phyloP scores from a whole-genome alignment of 2,888 invertebrate genomes.

The Napeogenes sylphis region DNA sequence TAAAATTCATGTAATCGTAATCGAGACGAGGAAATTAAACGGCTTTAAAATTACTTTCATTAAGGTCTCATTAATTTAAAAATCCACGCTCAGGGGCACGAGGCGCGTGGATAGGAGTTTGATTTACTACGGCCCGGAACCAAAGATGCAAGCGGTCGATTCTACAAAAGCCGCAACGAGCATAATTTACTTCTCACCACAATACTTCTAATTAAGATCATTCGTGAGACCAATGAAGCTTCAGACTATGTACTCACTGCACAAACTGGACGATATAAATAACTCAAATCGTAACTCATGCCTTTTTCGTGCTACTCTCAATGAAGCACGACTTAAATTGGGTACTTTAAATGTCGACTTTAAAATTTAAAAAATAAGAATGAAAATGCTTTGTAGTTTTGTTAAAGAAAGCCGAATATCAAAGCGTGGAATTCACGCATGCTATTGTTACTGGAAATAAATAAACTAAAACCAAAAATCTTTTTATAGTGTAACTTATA shows the following conservation, averaged over 20 bases:
- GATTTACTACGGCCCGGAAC: conserved; percentile 55
- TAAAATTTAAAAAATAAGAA: conserved; percentile 41
- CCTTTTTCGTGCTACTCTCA: conserved; percentile 54
- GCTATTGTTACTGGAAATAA: conserved; percentile 60
- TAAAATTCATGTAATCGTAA: conserved; percentile 65
- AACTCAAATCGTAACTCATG: conserved; percentile 69
- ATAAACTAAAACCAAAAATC: conserved; percentile 49
- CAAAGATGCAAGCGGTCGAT: conserved; percentile 37
- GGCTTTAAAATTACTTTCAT: conserved; percentile 66
- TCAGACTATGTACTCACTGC: conserved; percentile 61
- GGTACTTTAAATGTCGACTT: conserved; percentile 40
- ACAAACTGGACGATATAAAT: conserved; percentile 72
- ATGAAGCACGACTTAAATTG: conserved; percentile 41
- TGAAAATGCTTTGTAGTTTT: conserved; percentile 34
- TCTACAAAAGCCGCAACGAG: conserved; percentile 51
- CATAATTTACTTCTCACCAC: conserved; percentile 67
- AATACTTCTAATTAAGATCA: conserved; percentile 77
- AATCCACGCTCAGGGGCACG: conserved; percentile 66
- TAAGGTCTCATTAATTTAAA: conserved; percentile 71
- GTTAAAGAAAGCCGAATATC: conserved; percentile 42
- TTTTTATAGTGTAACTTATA: conserved; percentile 12
- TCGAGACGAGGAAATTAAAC: conserved; percentile 60
- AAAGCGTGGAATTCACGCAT: conserved; percentile 49
- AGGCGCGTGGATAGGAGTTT: conserved; percentile 51
- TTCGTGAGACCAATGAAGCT: conserved; percentile 64